Evolutionary conservation across 2,113 vertebrate species (phyloP).

Genomic region (Peucedramus taeniatus): DNA sequence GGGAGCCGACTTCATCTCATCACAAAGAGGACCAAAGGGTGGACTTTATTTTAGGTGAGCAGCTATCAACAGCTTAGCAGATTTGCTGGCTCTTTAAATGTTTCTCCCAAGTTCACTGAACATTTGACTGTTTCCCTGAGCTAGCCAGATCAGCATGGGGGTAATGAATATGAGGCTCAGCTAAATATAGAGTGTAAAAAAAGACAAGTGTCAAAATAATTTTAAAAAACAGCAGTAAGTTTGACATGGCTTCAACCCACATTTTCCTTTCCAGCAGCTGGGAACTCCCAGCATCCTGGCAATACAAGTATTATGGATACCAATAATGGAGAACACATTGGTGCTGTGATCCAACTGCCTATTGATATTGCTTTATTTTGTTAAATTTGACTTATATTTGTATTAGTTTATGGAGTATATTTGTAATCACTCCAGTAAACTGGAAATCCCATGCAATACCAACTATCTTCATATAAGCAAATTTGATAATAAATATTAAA

Average conservation of each 20-base stretch:
- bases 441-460: not conserved
- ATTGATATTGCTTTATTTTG: not conserved
- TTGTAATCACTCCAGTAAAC: not conserved
- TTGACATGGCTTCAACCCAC: not conserved
- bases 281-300: not conserved
- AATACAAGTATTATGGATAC: not conserved
- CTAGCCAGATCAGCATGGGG: not conserved
- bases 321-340: fast-evolving
- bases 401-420: not conserved
- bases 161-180: not conserved
- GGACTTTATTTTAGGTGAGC: not conserved
- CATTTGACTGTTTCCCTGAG: not conserved
- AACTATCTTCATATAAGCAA: not conserved
- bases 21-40: not conserved
- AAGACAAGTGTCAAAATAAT: not conserved
- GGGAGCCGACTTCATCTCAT: not conserved
- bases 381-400: not conserved
- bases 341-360: not conserved
- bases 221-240: not conserved
- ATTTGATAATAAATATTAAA: not conserved
- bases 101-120: not conserved
- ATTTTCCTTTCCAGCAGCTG: not conserved
- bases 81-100: not conserved
- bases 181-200: not conserved
- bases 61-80: too few relatives aligned